A percentile compares a stretch with the other conserved stretches of the same genome.
Evolutionary conservation across 1,140 invertebrate genomes (phyloP).

Genomic region (Chlorops oryzae): DNA sequence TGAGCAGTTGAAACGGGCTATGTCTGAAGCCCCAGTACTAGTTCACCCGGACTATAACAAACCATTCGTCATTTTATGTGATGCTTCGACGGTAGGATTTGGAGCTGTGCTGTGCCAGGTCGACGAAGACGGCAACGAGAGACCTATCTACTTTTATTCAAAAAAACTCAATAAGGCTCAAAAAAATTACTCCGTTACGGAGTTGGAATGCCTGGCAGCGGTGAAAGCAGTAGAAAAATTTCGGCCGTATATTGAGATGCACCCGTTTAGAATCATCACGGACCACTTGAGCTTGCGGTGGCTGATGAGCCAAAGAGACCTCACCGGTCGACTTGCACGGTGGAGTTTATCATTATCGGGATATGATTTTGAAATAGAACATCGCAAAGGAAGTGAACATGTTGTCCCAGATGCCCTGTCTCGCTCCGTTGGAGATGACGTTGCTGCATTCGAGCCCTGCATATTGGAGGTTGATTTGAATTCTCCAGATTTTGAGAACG

Average conservation of each 20-base stretch:
- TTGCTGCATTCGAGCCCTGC: too few relatives aligned
- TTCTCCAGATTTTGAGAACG: too few relatives aligned
- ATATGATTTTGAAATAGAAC: too few relatives aligned
- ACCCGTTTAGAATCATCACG: slow-evolving; percentile 40
- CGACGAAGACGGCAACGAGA: slow-evolving; percentile 19
- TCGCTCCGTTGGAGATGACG: too few relatives aligned
- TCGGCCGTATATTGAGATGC: slow-evolving; percentile 43
- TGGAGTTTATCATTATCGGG: too few relatives aligned
- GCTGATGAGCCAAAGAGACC: too few relatives aligned
- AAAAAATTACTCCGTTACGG: slow-evolving; percentile 43
- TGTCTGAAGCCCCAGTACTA: slow-evolving; percentile 37
- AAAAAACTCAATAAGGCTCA: slow-evolving; percentile 28
- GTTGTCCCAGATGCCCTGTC: too few relatives aligned
- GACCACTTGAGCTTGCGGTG: slow-evolving; percentile 26
- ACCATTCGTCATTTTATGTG: slow-evolving; percentile 37
- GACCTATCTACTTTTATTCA: slow-evolving; percentile 38
- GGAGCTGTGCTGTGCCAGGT: slow-evolving; percentile 38
- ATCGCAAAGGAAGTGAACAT: too few relatives aligned
- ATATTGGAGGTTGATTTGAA: too few relatives aligned
- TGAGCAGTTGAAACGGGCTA: slow-evolving; percentile 16
- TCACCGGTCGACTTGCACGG: too few relatives aligned
- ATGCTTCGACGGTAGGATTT: slow-evolving; percentile 34
- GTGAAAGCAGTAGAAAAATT: slow-evolving; percentile 45
- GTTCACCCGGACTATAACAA: slow-evolving; percentile 34
- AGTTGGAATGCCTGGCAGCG: slow-evolving; percentile 48